These are phyloP conservation scores for Rhorus exstirpatorius DNA, from an alignment of 2,888 invertebrate genomes.

Conservation along the genomic window DNA sequence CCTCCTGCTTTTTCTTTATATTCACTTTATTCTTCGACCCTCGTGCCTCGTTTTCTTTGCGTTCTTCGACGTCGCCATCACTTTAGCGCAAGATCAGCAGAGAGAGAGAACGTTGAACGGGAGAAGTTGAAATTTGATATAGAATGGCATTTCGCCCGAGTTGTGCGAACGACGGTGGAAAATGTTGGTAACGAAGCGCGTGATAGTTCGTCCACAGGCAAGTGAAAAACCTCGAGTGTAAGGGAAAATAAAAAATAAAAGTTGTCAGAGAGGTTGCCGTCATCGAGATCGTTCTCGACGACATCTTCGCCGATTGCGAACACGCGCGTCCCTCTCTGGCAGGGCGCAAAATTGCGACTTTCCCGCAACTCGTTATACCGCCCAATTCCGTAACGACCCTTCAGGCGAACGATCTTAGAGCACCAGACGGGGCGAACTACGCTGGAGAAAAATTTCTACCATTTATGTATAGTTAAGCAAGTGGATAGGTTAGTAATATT, in stretches of 20 bases:
- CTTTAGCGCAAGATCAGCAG: conserved; percentile 20
- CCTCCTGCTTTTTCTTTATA: conserved; percentile 24
- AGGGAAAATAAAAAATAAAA: conserved; percentile 26
- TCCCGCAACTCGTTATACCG: conserved; percentile 66
- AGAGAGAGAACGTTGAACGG: conserved; percentile 25
- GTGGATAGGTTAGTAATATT: too few species aligned
- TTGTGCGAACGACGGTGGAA: conserved; percentile 14
- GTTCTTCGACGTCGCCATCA: conserved; percentile 45
- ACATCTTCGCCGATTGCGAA: conserved; percentile 56
- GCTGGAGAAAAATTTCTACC: too few species aligned
- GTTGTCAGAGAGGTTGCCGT: conserved; percentile 53
- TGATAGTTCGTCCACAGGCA: neutral
- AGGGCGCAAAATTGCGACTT: conserved; percentile 66
- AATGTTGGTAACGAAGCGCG: conserved; percentile 30
- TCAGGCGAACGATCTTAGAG: conserved; percentile 58
- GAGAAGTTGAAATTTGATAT: conserved; percentile 66
- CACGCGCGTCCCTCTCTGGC: conserved; percentile 54
- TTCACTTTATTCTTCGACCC: conserved; percentile 24
- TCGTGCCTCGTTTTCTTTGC: neutral
- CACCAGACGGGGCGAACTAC: conserved; percentile 48
- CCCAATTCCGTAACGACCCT: conserved; percentile 65
- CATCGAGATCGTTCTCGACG: conserved; percentile 43
- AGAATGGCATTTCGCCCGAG: conserved; percentile 40
- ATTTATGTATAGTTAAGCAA: too few species aligned
- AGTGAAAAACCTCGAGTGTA: conserved; percentile 46